These are phyloP conservation scores for Pyrrhia umbra DNA, from an alignment of 2,888 invertebrate species.

Conservation along the genomic window DNA sequence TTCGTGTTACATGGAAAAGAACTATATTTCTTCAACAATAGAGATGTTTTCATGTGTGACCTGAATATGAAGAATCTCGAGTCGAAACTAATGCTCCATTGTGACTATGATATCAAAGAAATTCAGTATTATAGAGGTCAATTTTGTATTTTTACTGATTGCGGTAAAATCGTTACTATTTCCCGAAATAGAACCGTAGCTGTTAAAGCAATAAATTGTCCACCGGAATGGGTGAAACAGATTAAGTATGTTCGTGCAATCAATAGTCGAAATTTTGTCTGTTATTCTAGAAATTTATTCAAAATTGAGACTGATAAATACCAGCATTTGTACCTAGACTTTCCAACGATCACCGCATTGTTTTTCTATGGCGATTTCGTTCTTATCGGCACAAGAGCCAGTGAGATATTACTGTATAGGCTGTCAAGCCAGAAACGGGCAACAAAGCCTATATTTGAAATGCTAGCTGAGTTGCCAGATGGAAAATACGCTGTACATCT, in stretches of 20 bases:
- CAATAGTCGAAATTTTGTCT: constrained; percentile 80
- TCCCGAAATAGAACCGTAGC: constrained; percentile 60
- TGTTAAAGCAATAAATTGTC: constrained; percentile 71
- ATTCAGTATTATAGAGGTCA: constrained; percentile 70
- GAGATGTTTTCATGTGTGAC: constrained; percentile 77
- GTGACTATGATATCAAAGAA: constrained; percentile 79
- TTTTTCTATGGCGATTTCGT: constrained; percentile 83
- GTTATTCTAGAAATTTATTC: constrained; percentile 81
- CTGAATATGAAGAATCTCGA: constrained; percentile 67
- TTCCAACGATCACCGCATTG: constrained; percentile 79
- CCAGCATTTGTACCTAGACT: constrained; percentile 80
- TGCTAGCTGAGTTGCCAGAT: constrained; percentile 74
- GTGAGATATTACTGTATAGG: constrained; percentile 80
- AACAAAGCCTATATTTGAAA: constrained; percentile 76
- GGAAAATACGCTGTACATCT: constrained; percentile 79
- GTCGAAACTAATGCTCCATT: constrained; percentile 71
- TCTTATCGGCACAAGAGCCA: constrained; percentile 75
- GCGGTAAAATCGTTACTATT: constrained; percentile 78
- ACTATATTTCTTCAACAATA: constrained; percentile 75
- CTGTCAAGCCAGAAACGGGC: constrained; percentile 75
- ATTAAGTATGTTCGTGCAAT: constrained; percentile 77
- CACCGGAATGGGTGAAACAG: constrained; percentile 79
- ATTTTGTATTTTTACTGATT: constrained; percentile 77
- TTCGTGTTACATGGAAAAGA: constrained; percentile 72
- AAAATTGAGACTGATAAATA: constrained; percentile 80